phyloP scores from a whole-genome alignment of 2,888 invertebrate species.

The Pristionchus exspectatus region DNA sequence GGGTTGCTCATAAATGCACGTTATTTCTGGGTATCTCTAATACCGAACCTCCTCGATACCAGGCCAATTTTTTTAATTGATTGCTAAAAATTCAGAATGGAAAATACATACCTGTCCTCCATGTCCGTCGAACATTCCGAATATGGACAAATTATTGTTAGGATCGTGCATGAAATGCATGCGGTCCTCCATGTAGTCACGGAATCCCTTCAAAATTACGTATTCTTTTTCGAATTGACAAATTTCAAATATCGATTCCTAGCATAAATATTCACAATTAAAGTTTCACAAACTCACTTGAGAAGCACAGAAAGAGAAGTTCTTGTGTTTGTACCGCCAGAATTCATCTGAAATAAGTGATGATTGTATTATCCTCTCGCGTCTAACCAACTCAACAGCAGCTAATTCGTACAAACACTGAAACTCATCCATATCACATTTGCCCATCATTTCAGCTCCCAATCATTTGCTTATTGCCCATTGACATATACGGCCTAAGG shows the following conservation, averaged over 20 bases:
- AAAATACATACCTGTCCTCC: constrained; percentile 67
- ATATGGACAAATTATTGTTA: constrained; percentile 66
- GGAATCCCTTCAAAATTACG: constrained; percentile 55
- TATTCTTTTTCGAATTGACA: background rate
- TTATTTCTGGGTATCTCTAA: too few relatives aligned
- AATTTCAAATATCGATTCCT: background rate
- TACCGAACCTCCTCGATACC: too few relatives aligned
- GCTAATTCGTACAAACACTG: too few relatives aligned
- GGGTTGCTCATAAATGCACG: too few relatives aligned
- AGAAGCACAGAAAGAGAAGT: constrained; percentile 66
- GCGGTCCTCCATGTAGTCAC: constrained; percentile 72
- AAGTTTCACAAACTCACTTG: constrained; percentile 45
- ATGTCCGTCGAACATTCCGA: constrained; percentile 74
- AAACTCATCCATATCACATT: background rate
- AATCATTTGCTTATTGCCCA: background rate
- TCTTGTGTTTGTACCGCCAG: constrained; percentile 64
- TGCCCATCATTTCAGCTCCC: background rate
- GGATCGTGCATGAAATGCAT: constrained; percentile 69
- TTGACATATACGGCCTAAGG: background rate
- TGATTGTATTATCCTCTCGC: background rate
- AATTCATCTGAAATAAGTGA: constrained; percentile 37
- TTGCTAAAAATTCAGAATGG: too few relatives aligned
- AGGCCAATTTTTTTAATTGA: too few relatives aligned
- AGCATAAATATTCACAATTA: background rate
- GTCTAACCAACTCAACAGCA: too few relatives aligned